phyloP scores from a whole-genome alignment of 1,140 invertebrate genomes.

The Brachionus manjavacas region DNA sequence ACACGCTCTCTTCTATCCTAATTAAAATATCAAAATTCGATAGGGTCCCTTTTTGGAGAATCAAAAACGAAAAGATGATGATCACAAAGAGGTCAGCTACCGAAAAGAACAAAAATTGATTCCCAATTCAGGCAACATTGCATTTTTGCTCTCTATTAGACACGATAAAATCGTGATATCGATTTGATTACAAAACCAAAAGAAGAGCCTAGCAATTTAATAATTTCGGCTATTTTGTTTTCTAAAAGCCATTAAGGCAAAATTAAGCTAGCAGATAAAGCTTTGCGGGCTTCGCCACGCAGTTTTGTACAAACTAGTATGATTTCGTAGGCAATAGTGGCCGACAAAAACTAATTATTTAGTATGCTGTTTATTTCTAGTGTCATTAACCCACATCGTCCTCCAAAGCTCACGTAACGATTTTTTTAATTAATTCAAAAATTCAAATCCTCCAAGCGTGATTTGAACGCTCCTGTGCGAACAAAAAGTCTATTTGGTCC shows the following conservation, averaged over 20 bases:
- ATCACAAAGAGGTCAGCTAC: neutral
- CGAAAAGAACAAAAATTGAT: neutral
- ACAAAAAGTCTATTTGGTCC: neutral
- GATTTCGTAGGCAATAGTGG: neutral
- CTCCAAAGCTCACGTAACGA: neutral
- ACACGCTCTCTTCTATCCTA: neutral
- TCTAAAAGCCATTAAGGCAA: neutral
- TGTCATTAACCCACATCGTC: constrained; percentile 17
- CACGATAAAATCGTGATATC: neutral
- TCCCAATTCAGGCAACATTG: neutral
- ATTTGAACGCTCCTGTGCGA: neutral
- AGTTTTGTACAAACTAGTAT: neutral
- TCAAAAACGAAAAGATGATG: neutral
- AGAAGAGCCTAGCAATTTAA: neutral
- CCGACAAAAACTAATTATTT: constrained; percentile 2
- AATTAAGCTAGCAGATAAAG: neutral
- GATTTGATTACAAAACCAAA: neutral
- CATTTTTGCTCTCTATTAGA: neutral
- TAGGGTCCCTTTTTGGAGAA: neutral
- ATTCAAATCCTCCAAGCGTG: neutral
- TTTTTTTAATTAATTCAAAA: constrained; percentile 8
- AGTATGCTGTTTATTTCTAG: neutral
- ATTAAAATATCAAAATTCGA: neutral
- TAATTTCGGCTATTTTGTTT: neutral
- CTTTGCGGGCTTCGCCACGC: neutral